Conservation (phyloP, 2,113 vertebrate genomes). For the Phycodurus eques region DNA sequence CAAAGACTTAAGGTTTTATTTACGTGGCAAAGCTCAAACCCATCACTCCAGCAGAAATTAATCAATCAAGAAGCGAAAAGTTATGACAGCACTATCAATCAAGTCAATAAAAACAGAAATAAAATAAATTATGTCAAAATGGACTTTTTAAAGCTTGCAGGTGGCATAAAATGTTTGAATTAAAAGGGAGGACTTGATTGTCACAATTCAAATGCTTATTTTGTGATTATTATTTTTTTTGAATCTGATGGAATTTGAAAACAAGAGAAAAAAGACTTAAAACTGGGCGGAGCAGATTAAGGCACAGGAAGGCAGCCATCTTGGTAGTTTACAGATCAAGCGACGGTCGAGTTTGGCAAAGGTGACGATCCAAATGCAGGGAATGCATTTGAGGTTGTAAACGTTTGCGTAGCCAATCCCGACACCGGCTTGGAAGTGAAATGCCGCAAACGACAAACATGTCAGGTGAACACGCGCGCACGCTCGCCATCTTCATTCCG, state of each 20-base stretch:
- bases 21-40: constrained; percentile 48
- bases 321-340: constrained; percentile 34
- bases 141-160: constrained; percentile 23
- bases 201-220: constrained; percentile 25
- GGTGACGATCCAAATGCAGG: constrained; percentile 71
- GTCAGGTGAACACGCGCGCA: constrained; percentile 37
- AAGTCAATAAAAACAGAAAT: constrained; percentile 56
- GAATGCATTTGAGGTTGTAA: constrained; percentile 77
- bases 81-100: constrained; percentile 60
- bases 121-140: constrained; percentile 70
- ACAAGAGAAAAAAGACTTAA: not conserved
- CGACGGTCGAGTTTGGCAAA: constrained; percentile 72
- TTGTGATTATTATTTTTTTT: not conserved
- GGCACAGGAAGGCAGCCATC: constrained; percentile 36
- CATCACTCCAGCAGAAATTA: constrained; percentile 55
- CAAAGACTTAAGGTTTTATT: constrained; percentile 44
- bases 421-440: constrained; percentile 49
- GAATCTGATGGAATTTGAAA: not conserved
- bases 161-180: constrained; percentile 4
- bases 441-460: constrained; percentile 48
- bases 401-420: constrained; percentile 48
- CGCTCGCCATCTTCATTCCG: constrained; percentile 50
- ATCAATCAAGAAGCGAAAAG: constrained; percentile 34
- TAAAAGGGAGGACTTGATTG: constrained; percentile 41
- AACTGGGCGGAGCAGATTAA: constrained; percentile 38